Conservation (phyloP, 2,797 vertebrate species). For the Siniperca obscura region DNA sequence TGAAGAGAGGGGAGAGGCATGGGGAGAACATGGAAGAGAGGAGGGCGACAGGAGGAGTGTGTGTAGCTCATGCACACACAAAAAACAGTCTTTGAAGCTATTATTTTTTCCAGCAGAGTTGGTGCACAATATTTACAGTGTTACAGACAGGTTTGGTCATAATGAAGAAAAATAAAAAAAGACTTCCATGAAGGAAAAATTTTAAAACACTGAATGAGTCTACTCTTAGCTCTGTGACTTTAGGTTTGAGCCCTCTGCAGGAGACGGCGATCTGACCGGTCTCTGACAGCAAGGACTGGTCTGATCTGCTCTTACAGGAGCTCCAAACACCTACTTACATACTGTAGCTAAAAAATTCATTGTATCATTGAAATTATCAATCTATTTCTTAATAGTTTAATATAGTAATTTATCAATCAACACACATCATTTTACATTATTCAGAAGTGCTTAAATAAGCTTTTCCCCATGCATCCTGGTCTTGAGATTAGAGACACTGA, state of each 20-base stretch:
- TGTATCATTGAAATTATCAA: not conserved
- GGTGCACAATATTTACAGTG: constrained; percentile 40
- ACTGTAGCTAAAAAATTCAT: not conserved
- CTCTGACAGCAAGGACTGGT: constrained; percentile 36
- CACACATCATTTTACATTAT: not conserved
- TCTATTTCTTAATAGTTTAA: not conserved
- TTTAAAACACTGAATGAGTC: constrained; percentile 26
- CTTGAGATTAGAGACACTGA: not conserved
- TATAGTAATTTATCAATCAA: not conserved
- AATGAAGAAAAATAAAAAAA: constrained; percentile 14
- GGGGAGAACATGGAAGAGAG: constrained; percentile 44
- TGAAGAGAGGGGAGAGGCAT: constrained; percentile 61
- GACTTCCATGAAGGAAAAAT: constrained; percentile 32
- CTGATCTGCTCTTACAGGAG: constrained; percentile 18
- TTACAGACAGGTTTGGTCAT: constrained; percentile 16
- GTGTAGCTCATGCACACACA: constrained; percentile 5
- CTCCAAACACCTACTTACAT: constrained; percentile 31
- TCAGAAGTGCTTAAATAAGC: not conserved
- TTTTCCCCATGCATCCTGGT: not conserved
- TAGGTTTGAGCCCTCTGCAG: constrained; percentile 24
- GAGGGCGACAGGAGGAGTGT: constrained; percentile 40
- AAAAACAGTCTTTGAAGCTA: constrained; percentile 41
- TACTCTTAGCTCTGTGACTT: constrained; percentile 31
- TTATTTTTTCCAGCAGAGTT: constrained; percentile 49
- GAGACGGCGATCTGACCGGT: constrained; percentile 11